Conservation (phyloP, 2,113 vertebrate species). For the Camelus bactrianus region DNA sequence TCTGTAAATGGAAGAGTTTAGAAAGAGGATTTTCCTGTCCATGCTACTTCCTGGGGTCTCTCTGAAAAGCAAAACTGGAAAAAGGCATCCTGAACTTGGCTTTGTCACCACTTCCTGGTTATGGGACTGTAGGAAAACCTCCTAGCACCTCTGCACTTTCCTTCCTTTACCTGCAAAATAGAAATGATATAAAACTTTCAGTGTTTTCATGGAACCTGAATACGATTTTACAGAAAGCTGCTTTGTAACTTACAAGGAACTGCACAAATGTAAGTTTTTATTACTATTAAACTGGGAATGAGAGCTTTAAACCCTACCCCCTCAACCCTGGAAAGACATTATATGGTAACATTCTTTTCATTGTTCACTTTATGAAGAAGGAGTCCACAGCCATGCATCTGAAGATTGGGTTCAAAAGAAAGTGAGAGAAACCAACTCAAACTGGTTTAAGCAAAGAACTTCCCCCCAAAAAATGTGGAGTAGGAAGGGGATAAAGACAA, state of each 20-base stretch:
- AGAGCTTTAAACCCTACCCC: neutral
- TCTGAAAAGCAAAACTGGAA: neutral
- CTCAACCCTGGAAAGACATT: neutral
- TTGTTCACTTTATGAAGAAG: neutral
- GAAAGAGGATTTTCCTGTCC: neutral
- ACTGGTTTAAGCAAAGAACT: neutral
- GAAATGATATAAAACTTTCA: neutral
- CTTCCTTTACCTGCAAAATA: neutral
- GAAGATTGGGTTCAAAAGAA: neutral
- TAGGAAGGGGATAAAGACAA: neutral
- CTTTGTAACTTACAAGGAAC: neutral
- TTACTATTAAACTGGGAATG: neutral
- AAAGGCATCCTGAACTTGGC: neutral
- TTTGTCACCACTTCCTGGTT: neutral
- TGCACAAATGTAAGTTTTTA: neutral
- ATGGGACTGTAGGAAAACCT: neutral
- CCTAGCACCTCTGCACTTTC: neutral
- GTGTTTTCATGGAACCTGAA: neutral
- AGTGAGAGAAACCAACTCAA: neutral
- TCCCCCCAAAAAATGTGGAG: neutral
- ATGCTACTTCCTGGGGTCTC: neutral
- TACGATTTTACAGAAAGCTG: neutral
- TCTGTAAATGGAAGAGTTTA: neutral
- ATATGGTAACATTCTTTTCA: neutral
- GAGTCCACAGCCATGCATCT: accelerated